phyloP scores from a whole-genome alignment of 2,797 vertebrate genomes.

The Pangasius sanitwongsei region DNA sequence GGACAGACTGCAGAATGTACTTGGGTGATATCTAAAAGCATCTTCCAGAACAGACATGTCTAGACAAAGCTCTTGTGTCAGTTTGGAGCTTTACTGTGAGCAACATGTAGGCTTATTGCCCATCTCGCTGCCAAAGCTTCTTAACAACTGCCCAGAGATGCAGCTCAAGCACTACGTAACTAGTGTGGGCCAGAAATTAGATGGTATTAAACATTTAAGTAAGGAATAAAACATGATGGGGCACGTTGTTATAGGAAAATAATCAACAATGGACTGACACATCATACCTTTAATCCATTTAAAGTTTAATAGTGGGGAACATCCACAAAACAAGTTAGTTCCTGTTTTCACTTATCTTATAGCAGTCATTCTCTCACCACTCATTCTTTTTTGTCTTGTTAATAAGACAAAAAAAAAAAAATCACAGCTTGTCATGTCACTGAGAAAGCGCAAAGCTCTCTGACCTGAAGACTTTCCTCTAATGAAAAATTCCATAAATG shows the following conservation, averaged over 20 bases:
- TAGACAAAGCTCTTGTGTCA: slow-evolving; percentile 46
- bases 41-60: slow-evolving; percentile 53
- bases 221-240: not conserved
- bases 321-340: slow-evolving; percentile 16
- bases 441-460: not conserved
- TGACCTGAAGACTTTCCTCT: too few relatives aligned
- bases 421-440: too few relatives aligned
- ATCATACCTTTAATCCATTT: not conserved
- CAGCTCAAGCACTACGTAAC: not conserved
- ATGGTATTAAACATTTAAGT: not conserved
- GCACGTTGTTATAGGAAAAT: not conserved
- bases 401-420: not conserved
- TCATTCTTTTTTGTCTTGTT: not conserved
- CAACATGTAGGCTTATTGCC: slow-evolving; percentile 21
- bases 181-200: not conserved
- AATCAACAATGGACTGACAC: not conserved
- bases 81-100: slow-evolving; percentile 31
- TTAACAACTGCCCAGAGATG: not conserved
- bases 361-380: not conserved
- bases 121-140: slow-evolving; percentile 5
- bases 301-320: not conserved
- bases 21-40: slow-evolving; percentile 42
- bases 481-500: too few relatives aligned
- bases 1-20: slow-evolving; percentile 9
- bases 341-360: not conserved